Evolutionary conservation across 1,140 invertebrate species (phyloP), one percentile per base, ranked within the genome.

Genomic region (Plectus sambesii): DNA sequence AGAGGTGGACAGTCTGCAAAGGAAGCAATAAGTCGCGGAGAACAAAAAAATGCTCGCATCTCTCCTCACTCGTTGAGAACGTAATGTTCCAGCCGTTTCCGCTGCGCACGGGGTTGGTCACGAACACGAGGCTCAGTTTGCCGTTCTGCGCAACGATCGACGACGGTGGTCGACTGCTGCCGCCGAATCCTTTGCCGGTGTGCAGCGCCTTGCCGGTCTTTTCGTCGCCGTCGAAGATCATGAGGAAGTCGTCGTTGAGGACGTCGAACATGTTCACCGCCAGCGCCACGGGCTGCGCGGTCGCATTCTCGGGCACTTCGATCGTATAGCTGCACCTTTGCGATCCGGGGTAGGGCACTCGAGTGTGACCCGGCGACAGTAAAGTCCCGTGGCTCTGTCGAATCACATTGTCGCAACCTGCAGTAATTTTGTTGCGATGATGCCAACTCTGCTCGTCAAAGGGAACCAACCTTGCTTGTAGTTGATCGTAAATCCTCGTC

Each of bases 61-160:
- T 49, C 9, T 55, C 45, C 60, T 57, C 72, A 85, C 83, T 83
- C 60, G 87, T 85, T 56, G 86, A 90, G 72, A 87, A 94, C 12
- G 81, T 83, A 20, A 87, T 85, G 69, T 82, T 81, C 85, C 85
- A 93, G 52, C 88, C 83, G 55, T 75, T 75, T 38, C 77, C 79
- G 65, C 80, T 83, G 62, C 87, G 82, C 39, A 92, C 70, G 24
- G 87, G 83, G 74, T 92, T 87, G 26, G 85, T 84, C 17, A 79
- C 76, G 70, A 93, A 93, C 62, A 84, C 77, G 41, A 93, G 75
- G 3, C 87, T 71, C 82, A 92, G 85, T 71, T 88, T 83, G 17
- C 87, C 86, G 60, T 85, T 87, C 24, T 86, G 85, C 27, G 87
- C 86, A 6, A 87, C 90, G 55, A 93, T 70, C 6, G 85, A 88